Percentiles rank a stretch among this genome's conserved stretches.
These are phyloP conservation scores for Heteropelma amictum DNA, from an alignment of 2,888 invertebrate genomes.

Conservation along the genomic window DNA sequence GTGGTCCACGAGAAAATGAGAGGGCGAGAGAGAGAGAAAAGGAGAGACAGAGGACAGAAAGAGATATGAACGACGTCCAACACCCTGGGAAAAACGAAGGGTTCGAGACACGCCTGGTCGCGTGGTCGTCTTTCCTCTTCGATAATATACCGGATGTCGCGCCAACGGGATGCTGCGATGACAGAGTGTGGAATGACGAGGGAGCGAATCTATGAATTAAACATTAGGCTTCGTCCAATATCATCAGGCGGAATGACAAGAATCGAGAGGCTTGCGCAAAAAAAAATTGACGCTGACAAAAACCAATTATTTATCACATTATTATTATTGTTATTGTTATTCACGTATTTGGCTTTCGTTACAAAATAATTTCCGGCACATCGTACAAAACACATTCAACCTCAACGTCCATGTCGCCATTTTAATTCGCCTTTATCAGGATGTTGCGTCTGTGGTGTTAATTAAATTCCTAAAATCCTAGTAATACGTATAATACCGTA, in stretches of 20 bases:
- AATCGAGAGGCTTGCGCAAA: constrained; percentile 6
- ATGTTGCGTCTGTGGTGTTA: too few relatives aligned
- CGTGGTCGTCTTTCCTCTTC: constrained; percentile 16
- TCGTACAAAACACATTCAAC: too few relatives aligned
- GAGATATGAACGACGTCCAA: constrained; percentile 10
- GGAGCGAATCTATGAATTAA: constrained; percentile 63
- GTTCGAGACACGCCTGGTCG: constrained; percentile 18
- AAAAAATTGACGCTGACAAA: constrained; percentile 1
- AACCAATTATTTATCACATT: too few relatives aligned
- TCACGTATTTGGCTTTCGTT: too few relatives aligned
- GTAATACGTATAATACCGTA: not conserved
- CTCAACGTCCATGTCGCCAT: too few relatives aligned
- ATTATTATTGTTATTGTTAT: too few relatives aligned
- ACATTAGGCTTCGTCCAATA: constrained; percentile 60
- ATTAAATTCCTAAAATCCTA: constrained; percentile 26
- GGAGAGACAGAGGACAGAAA: not conserved
- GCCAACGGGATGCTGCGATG: constrained; percentile 15
- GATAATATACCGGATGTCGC: constrained; percentile 27
- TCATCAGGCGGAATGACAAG: constrained; percentile 46
- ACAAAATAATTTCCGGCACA: too few relatives aligned
- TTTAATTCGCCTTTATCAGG: too few relatives aligned
- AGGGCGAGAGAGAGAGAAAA: not conserved
- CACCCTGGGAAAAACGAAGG: constrained; percentile 21
- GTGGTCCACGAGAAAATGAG: constrained; percentile 2
- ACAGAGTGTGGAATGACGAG: constrained; percentile 55